These are phyloP conservation scores for Eristalis arbustorum DNA, from an alignment of 2,888 invertebrate genomes.

Conservation along the genomic window DNA sequence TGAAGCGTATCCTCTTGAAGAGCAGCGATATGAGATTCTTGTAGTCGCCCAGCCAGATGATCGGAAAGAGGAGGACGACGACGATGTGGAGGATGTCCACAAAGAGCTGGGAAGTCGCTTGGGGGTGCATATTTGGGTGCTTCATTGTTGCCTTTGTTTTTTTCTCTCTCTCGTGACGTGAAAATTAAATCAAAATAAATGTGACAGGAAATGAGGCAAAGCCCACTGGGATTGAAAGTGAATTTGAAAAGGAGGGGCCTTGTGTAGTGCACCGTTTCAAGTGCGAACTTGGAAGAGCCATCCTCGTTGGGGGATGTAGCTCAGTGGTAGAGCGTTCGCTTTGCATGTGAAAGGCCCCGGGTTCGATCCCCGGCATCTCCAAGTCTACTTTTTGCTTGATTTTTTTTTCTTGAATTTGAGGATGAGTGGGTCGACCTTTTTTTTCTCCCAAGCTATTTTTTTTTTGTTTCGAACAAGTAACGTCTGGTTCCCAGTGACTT, in stretches of 20 bases:
- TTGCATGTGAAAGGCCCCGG: slow-evolving; percentile 77
- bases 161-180: background rate
- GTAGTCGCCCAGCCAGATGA: slow-evolving; percentile 53
- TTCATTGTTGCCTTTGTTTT: background rate
- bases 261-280: background rate
- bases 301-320: slow-evolving; percentile 74
- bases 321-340: slow-evolving; percentile 78
- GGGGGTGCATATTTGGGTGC: background rate
- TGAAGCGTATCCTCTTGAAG: slow-evolving; percentile 50
- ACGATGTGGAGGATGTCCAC: slow-evolving; percentile 24
- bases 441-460: too few species aligned
- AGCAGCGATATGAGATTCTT: slow-evolving; percentile 62
- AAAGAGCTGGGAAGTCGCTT: background rate
- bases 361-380: slow-evolving; percentile 77
- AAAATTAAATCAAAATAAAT: background rate
- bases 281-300: background rate
- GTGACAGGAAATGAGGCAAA: background rate
- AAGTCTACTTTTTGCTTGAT: slow-evolving; percentile 44
- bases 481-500: background rate
- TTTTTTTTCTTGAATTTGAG: background rate
- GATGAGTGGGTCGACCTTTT: too few species aligned
- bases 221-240: background rate
- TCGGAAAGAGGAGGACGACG: slow-evolving; percentile 30
- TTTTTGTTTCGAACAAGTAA: background rate
- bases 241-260: background rate